phyloP scores from a whole-genome alignment of 2,113 vertebrate species.

The Phalacrocorax aristotelis region DNA sequence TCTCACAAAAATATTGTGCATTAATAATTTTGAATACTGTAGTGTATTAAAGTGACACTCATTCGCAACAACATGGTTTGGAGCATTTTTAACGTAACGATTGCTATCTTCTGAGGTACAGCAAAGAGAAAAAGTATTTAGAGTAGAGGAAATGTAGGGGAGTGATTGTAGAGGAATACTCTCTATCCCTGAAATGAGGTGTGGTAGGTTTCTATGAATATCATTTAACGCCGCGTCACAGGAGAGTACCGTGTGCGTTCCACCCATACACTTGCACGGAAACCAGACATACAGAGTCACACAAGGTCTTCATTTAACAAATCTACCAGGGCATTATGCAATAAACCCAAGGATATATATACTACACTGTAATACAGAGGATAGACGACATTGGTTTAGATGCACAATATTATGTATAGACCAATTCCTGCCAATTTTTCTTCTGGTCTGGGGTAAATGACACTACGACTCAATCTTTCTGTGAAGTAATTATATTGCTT shows the following conservation, averaged over 20 bases:
- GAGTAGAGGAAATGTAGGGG: background rate
- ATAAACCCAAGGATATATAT: background rate
- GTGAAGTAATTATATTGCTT: background rate
- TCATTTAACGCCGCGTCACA: constrained; percentile 16
- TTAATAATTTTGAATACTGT: background rate
- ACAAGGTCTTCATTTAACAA: constrained; percentile 14
- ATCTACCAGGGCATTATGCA: constrained; percentile 1
- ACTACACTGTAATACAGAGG: background rate
- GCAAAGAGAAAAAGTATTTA: background rate
- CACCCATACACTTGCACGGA: constrained; percentile 50
- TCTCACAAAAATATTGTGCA: background rate
- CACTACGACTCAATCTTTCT: background rate
- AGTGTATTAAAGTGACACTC: background rate
- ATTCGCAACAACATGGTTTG: background rate
- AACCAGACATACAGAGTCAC: constrained; percentile 27
- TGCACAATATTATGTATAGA: background rate
- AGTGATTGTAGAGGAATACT: background rate
- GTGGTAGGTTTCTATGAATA: constrained; percentile 21
- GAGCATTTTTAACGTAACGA: background rate
- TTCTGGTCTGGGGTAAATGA: background rate
- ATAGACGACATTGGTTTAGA: background rate
- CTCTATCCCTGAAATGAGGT: constrained; percentile 60
- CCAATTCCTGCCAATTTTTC: background rate
- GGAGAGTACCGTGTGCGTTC: constrained; percentile 60
- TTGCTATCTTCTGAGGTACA: background rate